A percentile compares a stretch with the other conserved stretches of the same genome.
Conservation (phyloP, 1,140 invertebrate species). For the Zaprionus kolodkinae region DNA sequence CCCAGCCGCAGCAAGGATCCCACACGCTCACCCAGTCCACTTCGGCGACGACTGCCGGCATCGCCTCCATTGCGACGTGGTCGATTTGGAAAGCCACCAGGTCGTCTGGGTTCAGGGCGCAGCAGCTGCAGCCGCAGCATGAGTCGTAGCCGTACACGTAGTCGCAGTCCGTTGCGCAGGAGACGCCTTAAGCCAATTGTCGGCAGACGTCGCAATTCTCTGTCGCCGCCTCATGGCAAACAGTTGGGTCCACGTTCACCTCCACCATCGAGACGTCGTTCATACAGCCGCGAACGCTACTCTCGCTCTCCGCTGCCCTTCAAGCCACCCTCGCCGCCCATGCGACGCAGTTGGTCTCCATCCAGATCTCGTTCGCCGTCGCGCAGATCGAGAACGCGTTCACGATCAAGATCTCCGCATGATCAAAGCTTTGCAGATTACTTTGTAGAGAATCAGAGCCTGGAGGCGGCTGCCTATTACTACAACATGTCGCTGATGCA, state of each 20-base stretch:
- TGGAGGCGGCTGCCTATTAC: conserved; percentile 65
- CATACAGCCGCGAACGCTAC: conserved; percentile 61
- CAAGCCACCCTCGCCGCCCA: conserved; percentile 79
- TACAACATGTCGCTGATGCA: conserved; percentile 72
- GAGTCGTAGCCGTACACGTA: conserved; percentile 62
- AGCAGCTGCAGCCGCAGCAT: conserved; percentile 59
- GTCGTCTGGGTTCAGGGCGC: conserved; percentile 29
- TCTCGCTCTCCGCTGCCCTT: conserved; percentile 78
- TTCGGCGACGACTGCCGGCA: conserved; percentile 48
- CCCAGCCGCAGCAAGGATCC: conserved; percentile 42
- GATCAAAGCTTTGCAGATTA: conserved; percentile 44
- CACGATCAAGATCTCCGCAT: conserved; percentile 21
- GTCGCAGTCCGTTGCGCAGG: conserved; percentile 53
- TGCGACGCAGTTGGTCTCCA: conserved; percentile 67
- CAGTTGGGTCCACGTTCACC: conserved; percentile 61
- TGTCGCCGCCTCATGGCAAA: conserved; percentile 58
- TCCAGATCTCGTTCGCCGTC: conserved; percentile 50
- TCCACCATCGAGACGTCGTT: conserved; percentile 53
- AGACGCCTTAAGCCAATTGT: conserved; percentile 28
- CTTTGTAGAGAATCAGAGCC: conserved; percentile 57
- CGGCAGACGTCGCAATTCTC: conserved; percentile 46
- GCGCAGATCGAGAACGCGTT: conserved; percentile 31
- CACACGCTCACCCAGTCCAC: conserved; percentile 59
- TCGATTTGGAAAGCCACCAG: conserved; percentile 16
- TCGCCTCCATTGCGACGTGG: conserved; percentile 45